Base-by-base conservation (phyloP, 2,113 vertebrate species). In the Bothrops jararaca region DNA sequence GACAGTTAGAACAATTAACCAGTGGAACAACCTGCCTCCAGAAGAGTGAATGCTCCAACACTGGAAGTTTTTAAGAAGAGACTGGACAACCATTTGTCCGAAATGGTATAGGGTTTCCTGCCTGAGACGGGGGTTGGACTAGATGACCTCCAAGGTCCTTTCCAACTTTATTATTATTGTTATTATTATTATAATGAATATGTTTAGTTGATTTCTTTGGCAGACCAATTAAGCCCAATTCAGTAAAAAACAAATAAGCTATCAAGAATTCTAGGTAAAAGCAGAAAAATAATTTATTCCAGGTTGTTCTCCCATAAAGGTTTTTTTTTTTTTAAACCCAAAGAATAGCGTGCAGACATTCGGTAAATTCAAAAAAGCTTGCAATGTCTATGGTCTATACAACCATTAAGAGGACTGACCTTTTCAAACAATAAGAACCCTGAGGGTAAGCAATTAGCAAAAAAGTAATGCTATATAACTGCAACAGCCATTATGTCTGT, bases 401-500 rank as follows among this genome's bases (percentile, higher is more conserved):
- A 12, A 58, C 29, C 69, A 89, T 52, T 26, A 85, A 39, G 42
- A 58, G 64, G 20, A 86, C 69, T 92, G 74, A 89, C 74, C 69
- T 92, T 15, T 1, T 88, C 85, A 26, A 74, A 58, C 69, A 52
- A 54, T 85, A 80, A 39, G 85, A 90, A 92, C 45, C 34, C 39
- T 29, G 52, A 85, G 88, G 74, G 54, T 3, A 90, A 85, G 53
- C 42, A 60, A 90, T 52, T 42, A 90, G 22, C 74, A 90, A 90
- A 80, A 50, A 90, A 90, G 7, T 89, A 60, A 52, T 39, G 54
- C 85, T 92, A 89, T 52, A 34, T 50, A 90, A 92, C 88, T 85
- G 64, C 29, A 85, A 57, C 64, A 80, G 20, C 69, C 53, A 29
- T 92, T 58, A 39, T 52, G 54, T 3, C 54, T 86, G n/a, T 42